phyloP scores from a whole-genome alignment of 1,140 invertebrate species.

The Ridgeia piscesae region DNA sequence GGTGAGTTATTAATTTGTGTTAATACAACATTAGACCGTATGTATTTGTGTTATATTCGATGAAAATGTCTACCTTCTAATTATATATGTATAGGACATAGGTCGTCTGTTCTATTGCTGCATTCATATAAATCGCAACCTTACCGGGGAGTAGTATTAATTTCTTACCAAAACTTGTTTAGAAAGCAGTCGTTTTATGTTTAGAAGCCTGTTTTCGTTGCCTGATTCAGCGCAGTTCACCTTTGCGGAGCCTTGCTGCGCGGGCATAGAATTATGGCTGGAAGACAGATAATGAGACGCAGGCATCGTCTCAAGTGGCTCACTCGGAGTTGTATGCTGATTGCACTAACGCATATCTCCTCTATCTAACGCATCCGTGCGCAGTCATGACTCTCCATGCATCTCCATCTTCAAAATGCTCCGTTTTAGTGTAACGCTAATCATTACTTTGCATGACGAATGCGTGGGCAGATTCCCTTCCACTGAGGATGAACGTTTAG shows the following conservation, averaged over 20 bases:
- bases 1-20: neutral
- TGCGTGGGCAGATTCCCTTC: neutral
- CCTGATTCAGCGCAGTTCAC: neutral
- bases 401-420: neutral
- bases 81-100: neutral
- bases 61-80: neutral
- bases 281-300: neutral
- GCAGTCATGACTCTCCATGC: neutral
- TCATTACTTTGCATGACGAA: neutral
- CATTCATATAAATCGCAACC: neutral
- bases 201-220: neutral
- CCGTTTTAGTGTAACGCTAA: neutral
- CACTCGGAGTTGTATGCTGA: neutral
- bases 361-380: neutral
- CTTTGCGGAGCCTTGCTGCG: neutral
- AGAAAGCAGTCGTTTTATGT: neutral
- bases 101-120: neutral
- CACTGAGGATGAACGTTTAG: too few species aligned
- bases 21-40: neutral
- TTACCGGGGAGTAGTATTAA: neutral
- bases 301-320: neutral
- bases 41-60: neutral
- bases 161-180: neutral
- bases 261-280: neutral
- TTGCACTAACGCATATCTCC: neutral